Evolutionary conservation across 2,888 invertebrate species (phyloP).

Genomic region (Tromatobia lineatoria): DNA sequence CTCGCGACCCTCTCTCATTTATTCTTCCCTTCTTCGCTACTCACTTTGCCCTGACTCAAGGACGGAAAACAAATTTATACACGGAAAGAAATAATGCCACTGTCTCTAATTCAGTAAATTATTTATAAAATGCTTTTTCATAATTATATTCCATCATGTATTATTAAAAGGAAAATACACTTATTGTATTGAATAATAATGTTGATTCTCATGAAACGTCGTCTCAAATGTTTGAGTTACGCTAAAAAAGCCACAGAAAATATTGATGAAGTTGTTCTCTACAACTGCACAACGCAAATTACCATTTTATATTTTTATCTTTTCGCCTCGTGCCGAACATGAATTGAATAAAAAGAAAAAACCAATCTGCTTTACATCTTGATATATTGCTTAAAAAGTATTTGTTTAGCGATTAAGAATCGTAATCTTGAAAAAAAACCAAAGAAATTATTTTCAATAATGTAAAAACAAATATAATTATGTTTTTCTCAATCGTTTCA

Average conservation of each 20-base stretch:
- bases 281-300: neutral
- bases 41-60: neutral
- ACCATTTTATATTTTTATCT: neutral
- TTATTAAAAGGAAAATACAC: conserved; percentile 9
- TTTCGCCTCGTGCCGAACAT: neutral
- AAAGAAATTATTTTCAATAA: neutral
- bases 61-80: neutral
- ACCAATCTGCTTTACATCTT: neutral
- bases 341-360: neutral
- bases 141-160: neutral
- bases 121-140: neutral
- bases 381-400: too few species aligned
- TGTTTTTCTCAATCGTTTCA: too few species aligned
- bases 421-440: too few species aligned
- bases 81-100: neutral
- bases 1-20: conserved; percentile 23
- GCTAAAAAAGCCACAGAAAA: neutral
- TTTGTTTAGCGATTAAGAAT: too few species aligned
- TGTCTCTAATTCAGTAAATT: neutral
- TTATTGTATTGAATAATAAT: neutral
- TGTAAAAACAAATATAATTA: too few species aligned
- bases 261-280: neutral
- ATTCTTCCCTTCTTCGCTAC: conserved; percentile 18
- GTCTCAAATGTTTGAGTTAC: neutral
- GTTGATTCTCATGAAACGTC: neutral